Conservation (phyloP, 2,888 invertebrate genomes). For the Amblyjoppa fuscipennis region DNA sequence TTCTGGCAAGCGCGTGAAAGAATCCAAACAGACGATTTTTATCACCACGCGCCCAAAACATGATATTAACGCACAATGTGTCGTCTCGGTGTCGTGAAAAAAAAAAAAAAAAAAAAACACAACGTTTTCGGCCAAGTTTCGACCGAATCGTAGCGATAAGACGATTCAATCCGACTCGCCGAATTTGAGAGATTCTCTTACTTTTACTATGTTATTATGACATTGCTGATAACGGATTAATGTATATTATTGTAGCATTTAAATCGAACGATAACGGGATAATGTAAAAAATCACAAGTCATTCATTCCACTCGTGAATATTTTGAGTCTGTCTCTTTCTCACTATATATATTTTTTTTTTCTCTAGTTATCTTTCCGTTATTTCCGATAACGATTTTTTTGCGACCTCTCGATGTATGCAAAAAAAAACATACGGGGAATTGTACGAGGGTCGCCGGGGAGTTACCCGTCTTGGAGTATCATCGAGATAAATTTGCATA, state of each 20-base stretch:
- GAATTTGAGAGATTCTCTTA: not conserved
- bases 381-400: not conserved
- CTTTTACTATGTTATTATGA: not conserved
- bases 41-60: not conserved
- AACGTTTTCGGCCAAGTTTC: not conserved
- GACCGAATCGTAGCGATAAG: not conserved
- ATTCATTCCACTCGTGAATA: not conserved
- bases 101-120: not conserved
- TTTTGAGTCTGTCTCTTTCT: not conserved
- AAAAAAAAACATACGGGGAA: not conserved
- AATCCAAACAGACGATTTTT: not conserved
- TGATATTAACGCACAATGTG: not conserved
- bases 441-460: not conserved
- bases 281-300: not conserved
- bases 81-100: not conserved
- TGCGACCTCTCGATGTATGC: not conserved
- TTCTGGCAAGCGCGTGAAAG: not conserved
- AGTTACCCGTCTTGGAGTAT: not conserved
- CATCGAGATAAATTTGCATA: not conserved
- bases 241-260: slow-evolving; percentile 3
- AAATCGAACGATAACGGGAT: not conserved
- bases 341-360: too few species aligned
- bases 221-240: not conserved
- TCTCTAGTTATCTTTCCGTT: not conserved
- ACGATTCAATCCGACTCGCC: not conserved